phyloP scores from a whole-genome alignment of 1,140 invertebrate genomes.

The Drosophila malerkotliana region DNA sequence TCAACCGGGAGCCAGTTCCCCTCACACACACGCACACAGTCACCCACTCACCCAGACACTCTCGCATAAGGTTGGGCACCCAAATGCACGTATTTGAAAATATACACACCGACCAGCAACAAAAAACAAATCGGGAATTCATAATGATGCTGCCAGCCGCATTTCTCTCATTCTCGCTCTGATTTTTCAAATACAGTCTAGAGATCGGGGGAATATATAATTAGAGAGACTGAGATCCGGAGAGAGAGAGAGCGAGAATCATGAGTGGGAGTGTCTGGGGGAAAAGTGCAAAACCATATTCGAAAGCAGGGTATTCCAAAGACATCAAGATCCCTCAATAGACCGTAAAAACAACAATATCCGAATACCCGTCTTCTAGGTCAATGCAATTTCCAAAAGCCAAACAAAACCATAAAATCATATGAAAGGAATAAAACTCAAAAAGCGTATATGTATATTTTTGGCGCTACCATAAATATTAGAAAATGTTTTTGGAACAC shows the following conservation, averaged over 20 bases:
- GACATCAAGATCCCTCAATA: slow-evolving; percentile 22
- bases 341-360: slow-evolving; percentile 21
- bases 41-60: slow-evolving; percentile 2
- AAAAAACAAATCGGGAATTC: slow-evolving; percentile 53
- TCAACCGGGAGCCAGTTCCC: slow-evolving; percentile 61
- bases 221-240: slow-evolving; percentile 17
- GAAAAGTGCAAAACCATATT: slow-evolving; percentile 36
- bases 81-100: slow-evolving; percentile 48
- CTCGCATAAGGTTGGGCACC: slow-evolving; percentile 16
- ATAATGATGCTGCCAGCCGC: slow-evolving; percentile 54
- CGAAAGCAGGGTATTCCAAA: slow-evolving; percentile 49
- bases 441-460: slow-evolving; percentile 10
- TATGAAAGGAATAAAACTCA: slow-evolving; percentile 5
- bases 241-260: neutral
- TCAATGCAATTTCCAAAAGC: slow-evolving; percentile 49
- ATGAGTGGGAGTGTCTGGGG: neutral
- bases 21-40: slow-evolving; percentile 7
- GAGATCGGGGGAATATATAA: slow-evolving; percentile 1
- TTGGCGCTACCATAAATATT: slow-evolving; percentile 46
- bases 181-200: slow-evolving; percentile 61
- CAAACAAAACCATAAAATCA: slow-evolving; percentile 36
- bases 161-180: slow-evolving; percentile 14
- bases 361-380: slow-evolving; percentile 29
- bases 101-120: slow-evolving; percentile 31
- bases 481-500: slow-evolving; percentile 48